Conservation (phyloP, 2,113 vertebrate genomes). For the Catharus minimus region DNA sequence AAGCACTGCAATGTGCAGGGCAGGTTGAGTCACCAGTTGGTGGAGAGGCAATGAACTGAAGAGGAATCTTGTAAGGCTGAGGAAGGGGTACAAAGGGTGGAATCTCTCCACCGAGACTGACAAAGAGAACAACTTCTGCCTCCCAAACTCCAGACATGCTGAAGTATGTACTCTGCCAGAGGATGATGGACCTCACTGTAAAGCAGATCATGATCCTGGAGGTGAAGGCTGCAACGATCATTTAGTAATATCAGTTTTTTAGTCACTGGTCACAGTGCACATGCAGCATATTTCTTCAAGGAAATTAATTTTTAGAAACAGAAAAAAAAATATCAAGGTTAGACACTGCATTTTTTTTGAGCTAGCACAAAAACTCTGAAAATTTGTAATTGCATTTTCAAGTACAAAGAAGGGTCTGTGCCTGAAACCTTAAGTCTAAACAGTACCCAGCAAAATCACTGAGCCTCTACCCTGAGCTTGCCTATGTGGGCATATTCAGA, state of each 20-base stretch:
- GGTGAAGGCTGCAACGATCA: not conserved
- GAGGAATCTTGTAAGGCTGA: not conserved
- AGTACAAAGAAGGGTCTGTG: not conserved
- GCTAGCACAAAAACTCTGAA: not conserved
- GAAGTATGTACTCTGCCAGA: not conserved
- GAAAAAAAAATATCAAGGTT: not conserved
- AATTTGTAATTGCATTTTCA: not conserved
- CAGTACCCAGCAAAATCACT: not conserved
- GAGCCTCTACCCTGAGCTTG: not conserved
- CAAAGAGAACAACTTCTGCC: not conserved
- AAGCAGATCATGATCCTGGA: not conserved
- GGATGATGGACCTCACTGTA: not conserved
- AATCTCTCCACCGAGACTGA: rapidly evolving
- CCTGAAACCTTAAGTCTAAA: not conserved
- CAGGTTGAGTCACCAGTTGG: not conserved
- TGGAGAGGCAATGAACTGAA: not conserved
- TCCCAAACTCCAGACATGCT: not conserved
- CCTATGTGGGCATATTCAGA: not conserved
- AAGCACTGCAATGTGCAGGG: not conserved
- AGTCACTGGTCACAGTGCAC: not conserved
- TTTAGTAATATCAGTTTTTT: not conserved
- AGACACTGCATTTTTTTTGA: not conserved
- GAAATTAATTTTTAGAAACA: not conserved
- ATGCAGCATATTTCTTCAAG: not conserved
- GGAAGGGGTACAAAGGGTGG: not conserved